Evolutionary conservation across 2,113 vertebrate species (phyloP), one percentile per base, ranked within the genome.

Genomic region (Rhinogobius similis): DNA sequence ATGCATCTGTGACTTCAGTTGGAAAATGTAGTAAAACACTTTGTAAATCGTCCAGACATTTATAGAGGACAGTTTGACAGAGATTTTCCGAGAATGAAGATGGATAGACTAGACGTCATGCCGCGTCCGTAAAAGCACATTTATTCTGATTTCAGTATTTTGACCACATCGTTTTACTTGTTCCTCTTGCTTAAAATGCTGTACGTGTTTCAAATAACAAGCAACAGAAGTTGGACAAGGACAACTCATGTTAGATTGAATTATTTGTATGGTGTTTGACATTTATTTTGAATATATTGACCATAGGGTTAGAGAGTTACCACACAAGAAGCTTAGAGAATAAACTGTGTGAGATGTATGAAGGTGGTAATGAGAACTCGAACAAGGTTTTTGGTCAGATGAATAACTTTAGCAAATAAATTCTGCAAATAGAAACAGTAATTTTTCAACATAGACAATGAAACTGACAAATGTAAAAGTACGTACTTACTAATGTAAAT

Each of bases 21-120:
- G 61, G 61, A 63, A 63, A 63, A 63, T 63, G 38, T 10, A 63
- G 21, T 63, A 63, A 63, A 63, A 63, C 29, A 36, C 36, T 24
- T 63, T 39, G 36, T 41, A 63, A 63, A 43, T 63, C 14, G 61
- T 41, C 21, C n/a, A 14, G 61, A 41, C 20, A 10, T 62, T 62
- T 62, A 62, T 23, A 7, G 36, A 21, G 36, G 59, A 39, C 10
- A 21, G 32, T 39, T 36, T 24, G 38, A 21, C 21, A 2, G 27
- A 38, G 36, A 8, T 62, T 63, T 63, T 63, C 38, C 61, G 11
- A 6, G 21, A 23, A 43, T 23, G 21, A 63, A 61, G 58, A 61
- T 36, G 16, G 18, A 61, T 61, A 36, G 29, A 61, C 58, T 1
- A n/a, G 61, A 39, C 32, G 21, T 63, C 4, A 16, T 24, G n/a